Conservation (phyloP, 2,888 invertebrate genomes). For the Poecilobothrus nobilitatus region DNA sequence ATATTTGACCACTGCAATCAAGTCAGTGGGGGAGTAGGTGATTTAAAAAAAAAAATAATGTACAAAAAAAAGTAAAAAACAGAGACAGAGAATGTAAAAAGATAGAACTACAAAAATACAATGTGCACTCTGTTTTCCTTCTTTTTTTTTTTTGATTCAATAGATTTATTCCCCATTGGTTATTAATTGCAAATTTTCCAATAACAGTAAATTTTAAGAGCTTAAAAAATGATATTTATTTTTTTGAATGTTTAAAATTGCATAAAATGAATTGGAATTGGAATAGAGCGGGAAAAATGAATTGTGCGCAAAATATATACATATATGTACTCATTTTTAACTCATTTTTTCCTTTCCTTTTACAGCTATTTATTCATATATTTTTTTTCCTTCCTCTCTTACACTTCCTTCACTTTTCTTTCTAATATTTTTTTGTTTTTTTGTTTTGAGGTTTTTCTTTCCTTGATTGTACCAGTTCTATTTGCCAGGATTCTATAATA, state of each 20-base stretch:
- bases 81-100: too few species aligned
- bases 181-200: neutral
- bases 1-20: too few species aligned
- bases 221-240: neutral
- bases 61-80: too few species aligned
- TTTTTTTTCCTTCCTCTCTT: neutral
- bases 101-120: too few species aligned
- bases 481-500: too few species aligned
- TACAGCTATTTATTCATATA: neutral
- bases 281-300: neutral
- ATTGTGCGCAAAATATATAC: too few species aligned
- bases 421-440: neutral
- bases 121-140: too few species aligned
- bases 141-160: neutral
- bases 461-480: too few species aligned
- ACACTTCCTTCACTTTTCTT: neutral
- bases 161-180: conserved; percentile 1
- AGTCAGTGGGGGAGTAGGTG: too few species aligned
- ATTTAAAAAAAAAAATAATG: too few species aligned
- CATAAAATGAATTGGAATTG: neutral
- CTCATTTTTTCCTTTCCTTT: neutral
- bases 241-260: neutral
- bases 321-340: neutral
- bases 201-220: conserved; percentile 6
- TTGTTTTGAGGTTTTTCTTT: neutral